Percentiles rank a stretch among this genome's conserved stretches.
Evolutionary conservation across 2,797 vertebrate species (phyloP).

Genomic region (Nyctibius grandis): DNA sequence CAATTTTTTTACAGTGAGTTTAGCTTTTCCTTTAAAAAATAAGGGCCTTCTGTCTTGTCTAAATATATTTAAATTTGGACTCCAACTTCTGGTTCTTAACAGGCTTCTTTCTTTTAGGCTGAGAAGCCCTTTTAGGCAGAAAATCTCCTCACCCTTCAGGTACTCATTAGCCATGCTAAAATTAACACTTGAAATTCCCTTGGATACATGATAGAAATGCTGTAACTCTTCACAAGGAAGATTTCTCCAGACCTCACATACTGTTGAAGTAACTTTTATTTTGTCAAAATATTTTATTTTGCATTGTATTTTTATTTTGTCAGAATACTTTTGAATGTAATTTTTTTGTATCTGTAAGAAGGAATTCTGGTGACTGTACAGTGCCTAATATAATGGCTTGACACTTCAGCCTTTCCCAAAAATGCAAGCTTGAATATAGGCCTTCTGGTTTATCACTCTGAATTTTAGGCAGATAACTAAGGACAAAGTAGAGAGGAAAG

Average conservation of each 20-base stretch:
- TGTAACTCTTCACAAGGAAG: neutral
- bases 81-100: neutral
- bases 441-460: neutral
- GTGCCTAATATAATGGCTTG: neutral
- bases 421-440: neutral
- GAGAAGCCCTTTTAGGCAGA: neutral
- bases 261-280: neutral
- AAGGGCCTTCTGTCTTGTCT: neutral
- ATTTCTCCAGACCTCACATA: neutral
- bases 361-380: neutral
- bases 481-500: neutral
- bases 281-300: neutral
- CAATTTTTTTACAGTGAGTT: neutral
- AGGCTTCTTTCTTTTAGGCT: neutral
- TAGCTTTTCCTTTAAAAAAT: neutral
- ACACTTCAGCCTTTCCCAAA: neutral
- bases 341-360: neutral
- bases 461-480: neutral
- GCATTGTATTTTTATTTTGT: neutral
- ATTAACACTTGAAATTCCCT: neutral
- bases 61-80: neutral
- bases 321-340: neutral
- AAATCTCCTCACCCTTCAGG: neutral
- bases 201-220: neutral
- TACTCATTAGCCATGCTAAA: neutral